A percentile compares a stretch with the other conserved stretches of the same genome.
phyloP scores from a whole-genome alignment of 1,140 invertebrate species.

The Danaus melanippus region DNA sequence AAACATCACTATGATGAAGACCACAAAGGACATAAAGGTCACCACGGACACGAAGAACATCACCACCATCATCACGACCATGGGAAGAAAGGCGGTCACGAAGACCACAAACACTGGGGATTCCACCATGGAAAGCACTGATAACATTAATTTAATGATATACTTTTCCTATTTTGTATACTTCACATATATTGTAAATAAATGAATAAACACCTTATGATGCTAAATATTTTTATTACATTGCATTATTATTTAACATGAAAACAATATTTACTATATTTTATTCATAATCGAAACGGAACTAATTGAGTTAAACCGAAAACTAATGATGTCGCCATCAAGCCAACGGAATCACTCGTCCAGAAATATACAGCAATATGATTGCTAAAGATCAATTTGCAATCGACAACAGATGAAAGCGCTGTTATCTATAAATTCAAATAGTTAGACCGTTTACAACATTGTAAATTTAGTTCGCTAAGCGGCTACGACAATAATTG shows the following conservation, averaged over 20 bases:
- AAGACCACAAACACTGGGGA: slow-evolving; percentile 79
- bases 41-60: slow-evolving; percentile 78
- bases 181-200: slow-evolving; percentile 43
- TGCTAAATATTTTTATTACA: too few relatives aligned
- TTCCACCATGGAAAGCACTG: slow-evolving; percentile 68
- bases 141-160: slow-evolving; percentile 35
- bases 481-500: slow-evolving; percentile 32
- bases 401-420: slow-evolving; percentile 60
- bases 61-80: slow-evolving; percentile 77
- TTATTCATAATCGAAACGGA: slow-evolving; percentile 38
- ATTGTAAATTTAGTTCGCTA: slow-evolving; percentile 36
- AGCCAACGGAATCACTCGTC: slow-evolving; percentile 49
- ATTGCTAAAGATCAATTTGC: slow-evolving; percentile 61
- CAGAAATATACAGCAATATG: slow-evolving; percentile 62
- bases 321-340: slow-evolving; percentile 51
- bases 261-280: slow-evolving; percentile 4
- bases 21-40: slow-evolving; percentile 78
- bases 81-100: slow-evolving; percentile 78
- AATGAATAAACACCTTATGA: slow-evolving; percentile 5
- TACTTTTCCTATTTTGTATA: slow-evolving; percentile 39
- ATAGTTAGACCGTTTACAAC: slow-evolving; percentile 46
- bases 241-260: slow-evolving; percentile 1
- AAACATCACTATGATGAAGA: slow-evolving; percentile 75
- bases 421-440: slow-evolving; percentile 65
- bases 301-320: slow-evolving; percentile 51